Evolutionary conservation across 2,797 vertebrate species (phyloP), one percentile per base, ranked within the genome.

Genomic region (Antennarius maculatus): DNA sequence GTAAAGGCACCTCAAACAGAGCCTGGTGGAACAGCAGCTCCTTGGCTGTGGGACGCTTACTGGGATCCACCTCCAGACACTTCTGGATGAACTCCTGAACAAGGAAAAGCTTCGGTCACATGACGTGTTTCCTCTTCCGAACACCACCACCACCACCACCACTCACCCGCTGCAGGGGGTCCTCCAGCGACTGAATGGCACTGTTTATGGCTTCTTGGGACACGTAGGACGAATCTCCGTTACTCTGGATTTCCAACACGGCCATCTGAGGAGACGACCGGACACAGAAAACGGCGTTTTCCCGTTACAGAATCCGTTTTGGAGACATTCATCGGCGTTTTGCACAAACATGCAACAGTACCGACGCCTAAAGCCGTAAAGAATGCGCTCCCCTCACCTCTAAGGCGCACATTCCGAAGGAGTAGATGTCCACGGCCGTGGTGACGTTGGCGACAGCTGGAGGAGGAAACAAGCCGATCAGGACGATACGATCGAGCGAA

Each of bases 161-260:
- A 14, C 89, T 85, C 52, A 91, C 88, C 80, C 90, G 84, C 29
- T 91, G 90, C 84, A 99, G 69, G 0, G 96, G 92, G 84, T 99
- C 97, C 91, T 99, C 97, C 77, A 99, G 88, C 74, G 94, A 96
- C 89, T 97, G 96, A 84, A 99, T 99, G 91, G 97, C 97, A 88
- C 93, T 98, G 89, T 96, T 98, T 82, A 99, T 99, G 84, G 97
- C 97, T 93, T 99, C 97, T 87, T 98, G 97, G n/a, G 97, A 95
- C 82, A 99, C 97, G 0, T 97, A 97, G 0, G 97, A 98, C 0
- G 97, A 98, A 77, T 99, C 97, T 28, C 97, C 97, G 1, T 99
- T 99, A 75, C 97, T 97, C 84, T 99, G 97, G 87, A 99, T 99
- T 88, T 99, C 97, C 83, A 99, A 91, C 76, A 99, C 97, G 0